These are phyloP conservation scores for Typhlomys cinereus DNA, from an alignment of 2,113 vertebrate genomes.

Conservation along the genomic window DNA sequence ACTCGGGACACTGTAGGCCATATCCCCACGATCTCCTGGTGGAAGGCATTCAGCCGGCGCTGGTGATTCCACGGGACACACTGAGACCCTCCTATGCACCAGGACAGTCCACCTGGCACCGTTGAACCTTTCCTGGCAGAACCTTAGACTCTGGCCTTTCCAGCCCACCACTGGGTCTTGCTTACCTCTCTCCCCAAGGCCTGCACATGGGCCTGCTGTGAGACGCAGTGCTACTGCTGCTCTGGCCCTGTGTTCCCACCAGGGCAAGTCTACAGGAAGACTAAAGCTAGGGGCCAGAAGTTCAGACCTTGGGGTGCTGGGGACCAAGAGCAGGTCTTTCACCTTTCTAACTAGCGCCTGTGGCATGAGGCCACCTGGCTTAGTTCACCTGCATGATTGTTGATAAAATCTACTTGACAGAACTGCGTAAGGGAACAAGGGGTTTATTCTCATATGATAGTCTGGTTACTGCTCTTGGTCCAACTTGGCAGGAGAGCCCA, in stretches of 20 bases:
- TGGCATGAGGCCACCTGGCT: not conserved
- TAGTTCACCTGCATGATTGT: too few relatives aligned
- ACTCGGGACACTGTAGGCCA: not conserved
- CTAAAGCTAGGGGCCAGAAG: not conserved
- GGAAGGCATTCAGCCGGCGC: not conserved
- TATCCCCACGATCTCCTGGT: not conserved
- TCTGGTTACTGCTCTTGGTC: too few relatives aligned
- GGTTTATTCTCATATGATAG: too few relatives aligned
- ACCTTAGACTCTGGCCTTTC: not conserved
- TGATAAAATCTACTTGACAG: too few relatives aligned
- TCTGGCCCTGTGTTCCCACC: not conserved
- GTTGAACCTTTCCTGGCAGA: not conserved
- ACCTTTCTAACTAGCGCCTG: slow-evolving; percentile 12
- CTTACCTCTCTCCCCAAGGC: not conserved
- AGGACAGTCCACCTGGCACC: not conserved
- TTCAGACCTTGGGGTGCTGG: not conserved
- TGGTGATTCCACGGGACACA: not conserved
- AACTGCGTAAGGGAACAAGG: too few relatives aligned
- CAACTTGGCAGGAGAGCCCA: too few relatives aligned
- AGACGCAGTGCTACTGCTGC: not conserved
- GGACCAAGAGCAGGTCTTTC: not conserved
- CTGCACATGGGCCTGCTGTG: not conserved
- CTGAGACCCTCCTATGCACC: not conserved
- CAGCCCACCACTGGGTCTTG: not conserved
- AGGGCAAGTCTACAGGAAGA: not conserved